These are phyloP conservation scores for Siphamia tubifer DNA, from an alignment of 2,113 vertebrate genomes.

Conservation along the genomic window DNA sequence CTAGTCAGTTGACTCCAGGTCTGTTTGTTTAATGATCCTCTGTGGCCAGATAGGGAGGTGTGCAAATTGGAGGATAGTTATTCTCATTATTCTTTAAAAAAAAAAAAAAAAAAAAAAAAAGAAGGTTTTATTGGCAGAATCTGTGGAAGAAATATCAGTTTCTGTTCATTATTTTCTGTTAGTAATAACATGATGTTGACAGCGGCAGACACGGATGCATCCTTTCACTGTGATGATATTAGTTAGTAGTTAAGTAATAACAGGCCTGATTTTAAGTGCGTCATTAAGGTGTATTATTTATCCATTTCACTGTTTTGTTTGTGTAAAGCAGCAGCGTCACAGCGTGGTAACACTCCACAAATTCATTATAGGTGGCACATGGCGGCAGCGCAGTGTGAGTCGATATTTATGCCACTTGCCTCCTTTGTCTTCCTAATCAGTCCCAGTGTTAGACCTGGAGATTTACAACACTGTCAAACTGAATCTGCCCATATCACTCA, in stretches of 20 bases:
- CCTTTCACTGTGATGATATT: background rate
- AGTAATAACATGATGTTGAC: background rate
- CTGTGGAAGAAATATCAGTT: background rate
- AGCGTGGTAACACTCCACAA: background rate
- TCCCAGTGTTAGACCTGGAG: slow-evolving; percentile 15
- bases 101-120: too few species aligned
- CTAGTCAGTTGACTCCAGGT: slow-evolving; percentile 8
- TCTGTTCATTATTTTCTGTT: too few species aligned
- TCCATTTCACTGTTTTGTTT: background rate
- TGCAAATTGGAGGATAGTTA: background rate
- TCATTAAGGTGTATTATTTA: background rate
- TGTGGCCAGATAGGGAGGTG: slow-evolving; percentile 1
- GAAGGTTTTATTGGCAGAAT: background rate
- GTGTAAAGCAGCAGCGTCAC: background rate
- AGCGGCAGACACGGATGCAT: background rate
- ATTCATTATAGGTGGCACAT: slow-evolving; percentile 9
- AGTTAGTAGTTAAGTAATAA: background rate
- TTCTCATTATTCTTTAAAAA: background rate
- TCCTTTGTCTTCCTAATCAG: slow-evolving; percentile 33
- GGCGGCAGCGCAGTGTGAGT: slow-evolving; percentile 5
- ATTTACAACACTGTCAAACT: background rate
- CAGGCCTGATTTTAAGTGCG: background rate
- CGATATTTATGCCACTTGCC: slow-evolving; percentile 22
- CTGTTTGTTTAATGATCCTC: slow-evolving; percentile 34
- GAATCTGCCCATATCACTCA: background rate